Percentiles rank a stretch among this genome's conserved stretches.
phyloP scores from a whole-genome alignment of 2,113 vertebrate species.

The rat (Rattus norvegicus) region GRCr8 NC_086021.1:29855001-29855500 shows the following conservation, averaged over 20 bases:
- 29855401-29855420: background rate
- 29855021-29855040: background rate
- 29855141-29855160: background rate
- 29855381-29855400: background rate
- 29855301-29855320: background rate
- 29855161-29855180: background rate
- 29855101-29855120: background rate
- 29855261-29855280: background rate
- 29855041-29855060: background rate
- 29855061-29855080: background rate
- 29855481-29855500: background rate
- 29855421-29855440: background rate
- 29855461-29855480: accelerated
- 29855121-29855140: background rate
- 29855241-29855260: background rate
- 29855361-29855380: background rate
- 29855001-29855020: background rate
- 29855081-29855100: background rate
- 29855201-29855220: background rate
- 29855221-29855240: background rate
- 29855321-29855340: background rate
- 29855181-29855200: background rate
- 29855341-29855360: background rate
- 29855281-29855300: background rate
- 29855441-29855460: background rate